These are phyloP conservation scores for Drosophila parthenogenetica DNA, from an alignment of 2,888 invertebrate species.

Conservation along the genomic window DNA sequence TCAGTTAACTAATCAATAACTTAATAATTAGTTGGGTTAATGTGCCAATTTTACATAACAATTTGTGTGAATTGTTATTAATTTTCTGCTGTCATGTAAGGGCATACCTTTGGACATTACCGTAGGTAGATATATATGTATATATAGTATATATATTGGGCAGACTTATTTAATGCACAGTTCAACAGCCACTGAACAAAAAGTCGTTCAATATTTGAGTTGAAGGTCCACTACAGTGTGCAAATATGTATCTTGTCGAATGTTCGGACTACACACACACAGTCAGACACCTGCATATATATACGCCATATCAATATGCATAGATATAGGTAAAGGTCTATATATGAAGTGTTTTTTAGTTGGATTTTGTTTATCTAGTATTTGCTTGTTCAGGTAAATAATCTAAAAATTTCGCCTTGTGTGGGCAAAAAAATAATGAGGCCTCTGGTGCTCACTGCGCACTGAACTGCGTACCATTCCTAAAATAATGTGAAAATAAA, in stretches of 20 bases:
- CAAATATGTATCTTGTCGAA: slow-evolving; percentile 46
- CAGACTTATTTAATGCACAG: slow-evolving; percentile 7
- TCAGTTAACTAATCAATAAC: slow-evolving; percentile 29
- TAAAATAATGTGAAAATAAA: slow-evolving; percentile 20
- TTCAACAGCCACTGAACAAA: slow-evolving; percentile 24
- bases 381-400: slow-evolving; percentile 55
- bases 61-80: slow-evolving; percentile 4
- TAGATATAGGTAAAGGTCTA: slow-evolving; percentile 12
- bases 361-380: slow-evolving; percentile 57
- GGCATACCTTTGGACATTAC: not conserved
- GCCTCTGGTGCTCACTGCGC: no score
- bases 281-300: not conserved
- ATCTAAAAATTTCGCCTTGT: slow-evolving; percentile 57
- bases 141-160: slow-evolving; percentile 6
- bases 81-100: slow-evolving; percentile 8
- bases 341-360: slow-evolving; percentile 46
- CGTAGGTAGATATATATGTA: not conserved
- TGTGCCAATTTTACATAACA: not conserved
- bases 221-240: slow-evolving; percentile 48
- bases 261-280: slow-evolving; percentile 27
- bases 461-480: slow-evolving; percentile 41
- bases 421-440: slow-evolving; percentile 24
- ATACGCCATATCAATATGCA: slow-evolving; percentile 2
- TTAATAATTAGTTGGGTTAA: not conserved
- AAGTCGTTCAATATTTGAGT: slow-evolving; percentile 44